A percentile compares a stretch with the other conserved stretches of the same genome.
Evolutionary conservation across 2,113 vertebrate species (phyloP).

Genomic region (Irena cyanogastra): DNA sequence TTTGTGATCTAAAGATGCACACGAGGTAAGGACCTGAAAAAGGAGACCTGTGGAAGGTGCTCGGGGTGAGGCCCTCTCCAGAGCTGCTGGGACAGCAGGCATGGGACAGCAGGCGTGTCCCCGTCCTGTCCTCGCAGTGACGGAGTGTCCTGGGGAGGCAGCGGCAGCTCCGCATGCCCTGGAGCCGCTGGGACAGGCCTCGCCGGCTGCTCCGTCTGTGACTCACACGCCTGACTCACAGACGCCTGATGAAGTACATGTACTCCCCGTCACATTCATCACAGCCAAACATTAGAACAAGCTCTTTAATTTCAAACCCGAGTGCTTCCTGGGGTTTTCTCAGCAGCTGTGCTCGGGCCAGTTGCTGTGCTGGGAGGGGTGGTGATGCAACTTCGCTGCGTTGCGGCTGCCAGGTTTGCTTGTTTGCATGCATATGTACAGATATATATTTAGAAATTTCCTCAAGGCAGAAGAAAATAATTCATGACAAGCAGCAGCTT

Average conservation of each 20-base stretch:
- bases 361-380: not conserved
- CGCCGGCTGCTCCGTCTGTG: not conserved
- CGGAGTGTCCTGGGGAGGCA: not conserved
- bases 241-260: not conserved
- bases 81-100: not conserved
- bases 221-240: conserved; percentile 40
- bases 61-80: not conserved
- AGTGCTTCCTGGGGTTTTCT: conserved; percentile 1
- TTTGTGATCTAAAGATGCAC: accelerated
- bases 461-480: not conserved
- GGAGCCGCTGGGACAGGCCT: not conserved
- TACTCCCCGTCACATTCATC: not conserved
- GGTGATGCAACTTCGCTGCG: accelerated
- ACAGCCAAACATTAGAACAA: not conserved
- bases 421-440: not conserved
- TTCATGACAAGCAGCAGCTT: conserved; percentile 4
- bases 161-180: not conserved
- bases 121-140: accelerated
- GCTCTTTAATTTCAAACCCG: not conserved
- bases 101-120: accelerated
- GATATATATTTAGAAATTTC: not conserved
- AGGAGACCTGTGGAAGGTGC: not conserved
- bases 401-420: not conserved
- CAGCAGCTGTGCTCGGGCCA: not conserved
- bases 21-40: accelerated